These are phyloP conservation scores for Trialeurodes vaporariorum DNA, from an alignment of 1,140 invertebrate species.

Conservation along the genomic window DNA sequence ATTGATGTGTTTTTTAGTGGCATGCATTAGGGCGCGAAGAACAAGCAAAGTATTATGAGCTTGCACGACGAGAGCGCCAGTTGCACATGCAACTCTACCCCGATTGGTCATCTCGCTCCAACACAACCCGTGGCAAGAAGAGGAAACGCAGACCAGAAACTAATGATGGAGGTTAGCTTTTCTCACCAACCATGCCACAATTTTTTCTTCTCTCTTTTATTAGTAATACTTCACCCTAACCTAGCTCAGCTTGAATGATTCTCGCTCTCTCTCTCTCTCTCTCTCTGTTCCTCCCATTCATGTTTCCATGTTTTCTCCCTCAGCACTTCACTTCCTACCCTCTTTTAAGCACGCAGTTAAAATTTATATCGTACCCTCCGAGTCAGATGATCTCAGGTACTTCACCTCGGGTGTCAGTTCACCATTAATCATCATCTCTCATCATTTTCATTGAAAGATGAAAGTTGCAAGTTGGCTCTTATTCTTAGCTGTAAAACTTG, in stretches of 20 bases:
- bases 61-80: constrained; percentile 94
- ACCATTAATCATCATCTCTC: too few relatives aligned
- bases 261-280: background rate
- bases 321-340: too few relatives aligned
- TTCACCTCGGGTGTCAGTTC: too few relatives aligned
- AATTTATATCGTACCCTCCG: too few relatives aligned
- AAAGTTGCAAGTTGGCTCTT: too few relatives aligned
- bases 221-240: background rate
- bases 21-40: constrained; percentile 96
- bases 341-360: background rate
- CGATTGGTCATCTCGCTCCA: constrained; percentile 96
- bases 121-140: constrained; percentile 96
- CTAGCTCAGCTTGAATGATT: background rate
- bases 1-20: constrained; percentile 54
- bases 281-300: background rate
- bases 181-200: background rate
- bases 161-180: constrained; percentile 74
- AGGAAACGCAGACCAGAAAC: constrained; percentile 98
- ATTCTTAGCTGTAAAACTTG: too few relatives aligned
- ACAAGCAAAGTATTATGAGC: constrained; percentile 99
- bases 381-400: too few relatives aligned
- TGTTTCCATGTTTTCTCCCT: too few relatives aligned
- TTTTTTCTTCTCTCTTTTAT: background rate
- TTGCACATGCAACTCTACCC: constrained; percentile 98
- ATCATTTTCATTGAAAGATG: too few relatives aligned